These are phyloP conservation scores for Nymphalis io DNA, from an alignment of 1,140 invertebrate species.

Conservation along the genomic window DNA sequence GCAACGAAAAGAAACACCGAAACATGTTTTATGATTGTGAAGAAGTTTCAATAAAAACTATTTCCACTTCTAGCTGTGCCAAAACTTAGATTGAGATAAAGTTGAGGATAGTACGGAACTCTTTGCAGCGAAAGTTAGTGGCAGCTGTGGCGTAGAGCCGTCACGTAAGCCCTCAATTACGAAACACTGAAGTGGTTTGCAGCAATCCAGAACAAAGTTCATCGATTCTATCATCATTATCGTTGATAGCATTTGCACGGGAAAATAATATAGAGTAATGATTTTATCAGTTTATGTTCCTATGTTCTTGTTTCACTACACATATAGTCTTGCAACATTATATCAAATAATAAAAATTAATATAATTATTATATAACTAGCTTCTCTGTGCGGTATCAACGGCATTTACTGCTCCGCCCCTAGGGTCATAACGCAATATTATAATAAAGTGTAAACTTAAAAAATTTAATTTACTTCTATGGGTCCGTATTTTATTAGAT, in stretches of 20 bases:
- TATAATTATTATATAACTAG: too few relatives aligned
- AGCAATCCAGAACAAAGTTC: constrained; percentile 71
- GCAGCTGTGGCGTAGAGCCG: constrained; percentile 69
- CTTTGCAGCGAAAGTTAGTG: constrained; percentile 67
- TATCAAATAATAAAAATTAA: too few relatives aligned
- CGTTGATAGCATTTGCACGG: constrained; percentile 49
- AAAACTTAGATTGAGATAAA: constrained; percentile 77
- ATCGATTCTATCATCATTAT: constrained; percentile 72
- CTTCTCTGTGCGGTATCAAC: too few relatives aligned
- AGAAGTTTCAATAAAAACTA: constrained; percentile 65
- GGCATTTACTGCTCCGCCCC: too few relatives aligned
- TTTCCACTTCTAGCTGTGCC: constrained; percentile 57
- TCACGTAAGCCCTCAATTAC: constrained; percentile 80
- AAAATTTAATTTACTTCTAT: too few relatives aligned
- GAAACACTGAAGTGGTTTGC: constrained; percentile 74
- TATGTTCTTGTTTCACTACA: too few relatives aligned
- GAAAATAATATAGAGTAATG: constrained; percentile 17
- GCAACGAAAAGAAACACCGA: constrained; percentile 14
- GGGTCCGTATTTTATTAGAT: too few relatives aligned
- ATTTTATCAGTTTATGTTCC: too few relatives aligned
- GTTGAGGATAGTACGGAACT: constrained; percentile 67
- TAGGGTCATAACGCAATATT: too few relatives aligned
- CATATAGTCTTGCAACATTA: too few relatives aligned
- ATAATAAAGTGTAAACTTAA: too few relatives aligned
- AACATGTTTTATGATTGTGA: constrained; percentile 34